phyloP scores from a whole-genome alignment of 2,888 invertebrate species.

The Morpho helenor region DNA sequence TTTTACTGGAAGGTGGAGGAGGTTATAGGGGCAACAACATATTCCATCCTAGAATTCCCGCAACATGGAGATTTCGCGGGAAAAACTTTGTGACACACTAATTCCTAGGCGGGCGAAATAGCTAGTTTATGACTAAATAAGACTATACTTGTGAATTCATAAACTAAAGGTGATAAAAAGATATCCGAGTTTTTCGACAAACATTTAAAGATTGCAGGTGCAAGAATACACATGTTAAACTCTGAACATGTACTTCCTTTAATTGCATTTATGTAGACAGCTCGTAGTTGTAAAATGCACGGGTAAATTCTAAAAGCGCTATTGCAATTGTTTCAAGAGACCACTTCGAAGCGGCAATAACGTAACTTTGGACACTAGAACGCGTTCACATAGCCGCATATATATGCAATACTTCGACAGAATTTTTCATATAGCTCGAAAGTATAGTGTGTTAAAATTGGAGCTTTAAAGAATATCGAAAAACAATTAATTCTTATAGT shows the following conservation, averaged over 20 bases:
- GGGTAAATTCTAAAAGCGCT: slow-evolving; percentile 22
- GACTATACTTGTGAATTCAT: background rate
- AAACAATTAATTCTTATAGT: background rate
- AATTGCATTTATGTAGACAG: slow-evolving; percentile 24
- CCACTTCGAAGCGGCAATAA: slow-evolving; percentile 28
- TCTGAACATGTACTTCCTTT: slow-evolving; percentile 17
- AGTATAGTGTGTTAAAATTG: background rate
- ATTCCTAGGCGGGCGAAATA: too few relatives aligned
- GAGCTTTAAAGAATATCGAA: background rate
- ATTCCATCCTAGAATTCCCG: too few relatives aligned
- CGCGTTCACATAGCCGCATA: background rate
- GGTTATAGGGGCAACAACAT: too few relatives aligned
- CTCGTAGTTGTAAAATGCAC: slow-evolving; percentile 20
- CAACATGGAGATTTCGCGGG: too few relatives aligned
- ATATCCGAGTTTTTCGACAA: background rate
- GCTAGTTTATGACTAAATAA: background rate
- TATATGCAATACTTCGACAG: background rate
- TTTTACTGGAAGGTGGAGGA: too few relatives aligned
- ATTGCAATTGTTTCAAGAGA: slow-evolving; percentile 28
- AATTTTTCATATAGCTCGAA: background rate
- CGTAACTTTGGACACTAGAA: slow-evolving; percentile 32
- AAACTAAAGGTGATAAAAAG: background rate
- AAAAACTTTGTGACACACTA: too few relatives aligned
- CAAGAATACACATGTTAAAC: slow-evolving; percentile 9
- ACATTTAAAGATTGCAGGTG: slow-evolving; percentile 21